Base-by-base conservation (phyloP, 1,140 invertebrate genomes). In the Nephila pilipes region DNA sequence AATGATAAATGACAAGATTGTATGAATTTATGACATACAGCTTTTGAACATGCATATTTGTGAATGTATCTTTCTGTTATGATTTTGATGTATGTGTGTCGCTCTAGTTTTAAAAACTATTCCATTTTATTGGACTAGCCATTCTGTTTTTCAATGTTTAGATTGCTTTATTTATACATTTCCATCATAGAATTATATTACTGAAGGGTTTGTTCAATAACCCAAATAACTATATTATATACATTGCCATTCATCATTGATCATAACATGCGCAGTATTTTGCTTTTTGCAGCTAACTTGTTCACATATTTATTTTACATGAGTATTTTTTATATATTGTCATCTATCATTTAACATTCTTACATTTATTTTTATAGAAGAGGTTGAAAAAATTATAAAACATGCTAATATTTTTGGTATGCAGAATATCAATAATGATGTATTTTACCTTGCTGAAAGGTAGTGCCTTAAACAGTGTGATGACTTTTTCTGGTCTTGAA, bases 321-420 rank as follows among this genome's bases (percentile, higher is more conserved):
- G 22, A 75, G 29, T 32, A 75, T 75, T 75, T 75, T 69, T 75
- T 75, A 60, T 65, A n/a, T 65, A 32, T 18, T 36, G 14, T 75
- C 69, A 75, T 75, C 25, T 75, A 36, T 75, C 69, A 75, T 75
- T 75, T 75, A 75, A 75, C 32, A 75, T 75, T 16, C 29, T 75
- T 32, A 75, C 65, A 75, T 75, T 75, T 75, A 75, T 75, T 36
- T 75, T 75, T 75, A 75, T 75, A 75, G 69, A 4, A 75, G 3
- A 32, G 69, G 32, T 75, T 32, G n/a, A n/a, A n/a, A 75, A 14
- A 75, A 29, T 75, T 36, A 75, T 32, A 32, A 18, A 4, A 75
- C 16, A 75, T 75, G 69, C 69, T 75, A 29, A 75, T 75, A 75
- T 75, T 75, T 75, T 75, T 75, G 69, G 69, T 75, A 75, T 75